A percentile compares a stretch with the other conserved stretches of the same genome.
Evolutionary conservation across 2,797 vertebrate genomes (phyloP).

Genomic region (Gallinago solitaria): DNA sequence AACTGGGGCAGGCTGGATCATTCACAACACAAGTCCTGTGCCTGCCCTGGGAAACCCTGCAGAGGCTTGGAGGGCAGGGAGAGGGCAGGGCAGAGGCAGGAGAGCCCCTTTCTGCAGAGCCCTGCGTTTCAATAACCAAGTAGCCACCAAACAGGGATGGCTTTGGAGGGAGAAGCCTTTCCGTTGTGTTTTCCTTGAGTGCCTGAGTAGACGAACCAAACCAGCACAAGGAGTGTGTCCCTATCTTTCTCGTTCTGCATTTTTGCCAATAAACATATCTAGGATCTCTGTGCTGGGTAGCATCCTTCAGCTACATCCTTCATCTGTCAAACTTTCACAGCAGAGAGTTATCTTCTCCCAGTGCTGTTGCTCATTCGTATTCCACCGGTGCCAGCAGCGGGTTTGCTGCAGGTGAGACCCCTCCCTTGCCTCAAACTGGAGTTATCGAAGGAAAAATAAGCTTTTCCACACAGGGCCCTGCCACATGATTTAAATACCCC

Average conservation of each 20-base stretch:
- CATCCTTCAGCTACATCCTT: background rate
- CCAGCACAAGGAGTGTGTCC: background rate
- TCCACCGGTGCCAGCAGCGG: background rate
- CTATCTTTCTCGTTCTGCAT: background rate
- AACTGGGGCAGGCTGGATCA: background rate
- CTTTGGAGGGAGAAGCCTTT: background rate
- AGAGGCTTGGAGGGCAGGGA: background rate
- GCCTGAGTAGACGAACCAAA: background rate
- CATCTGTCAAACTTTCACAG: background rate
- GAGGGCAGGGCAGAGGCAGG: background rate
- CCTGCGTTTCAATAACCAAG: background rate
- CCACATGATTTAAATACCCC: background rate
- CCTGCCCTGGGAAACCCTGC: background rate
- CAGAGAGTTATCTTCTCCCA: fast-evolving
- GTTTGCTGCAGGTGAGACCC: background rate
- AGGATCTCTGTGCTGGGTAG: background rate
- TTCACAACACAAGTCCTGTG: background rate
- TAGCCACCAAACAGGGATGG: background rate
- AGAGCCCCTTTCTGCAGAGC: background rate
- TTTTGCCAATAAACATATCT: background rate
- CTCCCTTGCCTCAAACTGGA: background rate
- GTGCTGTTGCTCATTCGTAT: background rate
- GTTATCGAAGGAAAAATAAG: background rate
- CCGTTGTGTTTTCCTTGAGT: background rate
- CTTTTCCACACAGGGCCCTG: background rate